These are phyloP conservation scores for Zaprionus obscuricornis DNA, from an alignment of 2,888 invertebrate genomes.

Conservation along the genomic window DNA sequence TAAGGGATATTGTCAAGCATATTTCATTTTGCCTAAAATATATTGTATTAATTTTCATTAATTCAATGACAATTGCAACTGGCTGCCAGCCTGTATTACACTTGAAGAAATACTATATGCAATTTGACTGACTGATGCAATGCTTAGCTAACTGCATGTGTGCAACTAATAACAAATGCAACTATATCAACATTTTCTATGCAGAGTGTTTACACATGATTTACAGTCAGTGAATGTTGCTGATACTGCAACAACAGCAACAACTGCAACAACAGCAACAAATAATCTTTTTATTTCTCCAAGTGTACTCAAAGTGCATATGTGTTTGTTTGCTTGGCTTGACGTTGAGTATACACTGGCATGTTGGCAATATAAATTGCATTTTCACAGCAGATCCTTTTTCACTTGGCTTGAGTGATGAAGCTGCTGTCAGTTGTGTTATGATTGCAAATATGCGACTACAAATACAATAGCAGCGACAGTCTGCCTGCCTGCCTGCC, in stretches of 20 bases:
- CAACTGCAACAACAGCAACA: too few species aligned
- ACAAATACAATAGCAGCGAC: too few species aligned
- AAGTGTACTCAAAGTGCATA: neutral
- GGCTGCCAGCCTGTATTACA: neutral
- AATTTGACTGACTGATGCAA: too few species aligned
- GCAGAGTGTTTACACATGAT: too few species aligned
- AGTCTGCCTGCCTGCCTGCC: neutral
- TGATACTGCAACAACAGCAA: too few species aligned
- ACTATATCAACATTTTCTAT: too few species aligned
- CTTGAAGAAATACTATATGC: too few species aligned
- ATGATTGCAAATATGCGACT: constrained; percentile 68
- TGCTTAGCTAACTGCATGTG: too few species aligned
- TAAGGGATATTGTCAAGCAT: too few species aligned
- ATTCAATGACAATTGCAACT: neutral
- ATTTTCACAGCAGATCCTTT: constrained; percentile 43
- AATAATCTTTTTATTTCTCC: too few species aligned
- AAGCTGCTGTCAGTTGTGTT: constrained; percentile 57
- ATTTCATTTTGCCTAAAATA: neutral
- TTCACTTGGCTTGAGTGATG: constrained; percentile 19
- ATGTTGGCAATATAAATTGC: constrained; percentile 65
- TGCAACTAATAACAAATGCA: too few species aligned
- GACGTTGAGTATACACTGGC: constrained; percentile 57
- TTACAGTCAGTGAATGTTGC: too few species aligned
- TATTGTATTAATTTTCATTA: neutral
- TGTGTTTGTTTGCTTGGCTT: constrained; percentile 35